These are phyloP conservation scores for Phytoseiulus persimilis DNA, from an alignment of 2,888 invertebrate species.

Conservation along the genomic window DNA sequence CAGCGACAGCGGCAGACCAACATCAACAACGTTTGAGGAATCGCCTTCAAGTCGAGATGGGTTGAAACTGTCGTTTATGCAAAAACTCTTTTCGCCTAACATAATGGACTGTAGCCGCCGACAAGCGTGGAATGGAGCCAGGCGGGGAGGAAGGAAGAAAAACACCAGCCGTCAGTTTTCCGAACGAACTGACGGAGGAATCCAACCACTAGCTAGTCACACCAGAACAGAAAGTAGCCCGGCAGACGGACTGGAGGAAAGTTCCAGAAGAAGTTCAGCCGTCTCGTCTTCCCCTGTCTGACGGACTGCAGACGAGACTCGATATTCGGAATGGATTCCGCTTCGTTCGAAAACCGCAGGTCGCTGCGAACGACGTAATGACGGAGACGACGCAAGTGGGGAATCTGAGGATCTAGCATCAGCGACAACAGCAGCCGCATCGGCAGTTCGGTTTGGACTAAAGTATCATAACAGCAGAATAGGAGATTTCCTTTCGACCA, in stretches of 20 bases:
- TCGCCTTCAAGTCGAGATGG: background rate
- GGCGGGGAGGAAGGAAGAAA: background rate
- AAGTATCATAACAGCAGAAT: background rate
- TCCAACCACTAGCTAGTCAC: background rate
- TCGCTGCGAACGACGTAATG: background rate
- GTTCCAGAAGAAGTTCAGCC: background rate
- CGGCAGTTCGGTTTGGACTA: background rate
- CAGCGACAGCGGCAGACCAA: background rate
- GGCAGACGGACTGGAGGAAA: background rate
- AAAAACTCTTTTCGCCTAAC: background rate
- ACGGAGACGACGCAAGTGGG: background rate
- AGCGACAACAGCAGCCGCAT: background rate
- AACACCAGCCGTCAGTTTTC: background rate
- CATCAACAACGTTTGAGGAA: background rate
- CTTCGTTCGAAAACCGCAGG: background rate
- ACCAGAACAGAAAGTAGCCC: background rate
- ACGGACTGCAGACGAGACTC: background rate
- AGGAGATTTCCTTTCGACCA: background rate
- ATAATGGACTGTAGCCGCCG: background rate
- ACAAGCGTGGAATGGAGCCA: background rate
- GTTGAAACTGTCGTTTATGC: background rate
- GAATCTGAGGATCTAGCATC: background rate
- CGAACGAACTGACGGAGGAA: background rate
- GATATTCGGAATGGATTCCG: background rate
- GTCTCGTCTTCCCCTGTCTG: background rate